Evolutionary conservation across 2,888 invertebrate species (phyloP).

Genomic region (Caenorhabditis macrosperma): DNA sequence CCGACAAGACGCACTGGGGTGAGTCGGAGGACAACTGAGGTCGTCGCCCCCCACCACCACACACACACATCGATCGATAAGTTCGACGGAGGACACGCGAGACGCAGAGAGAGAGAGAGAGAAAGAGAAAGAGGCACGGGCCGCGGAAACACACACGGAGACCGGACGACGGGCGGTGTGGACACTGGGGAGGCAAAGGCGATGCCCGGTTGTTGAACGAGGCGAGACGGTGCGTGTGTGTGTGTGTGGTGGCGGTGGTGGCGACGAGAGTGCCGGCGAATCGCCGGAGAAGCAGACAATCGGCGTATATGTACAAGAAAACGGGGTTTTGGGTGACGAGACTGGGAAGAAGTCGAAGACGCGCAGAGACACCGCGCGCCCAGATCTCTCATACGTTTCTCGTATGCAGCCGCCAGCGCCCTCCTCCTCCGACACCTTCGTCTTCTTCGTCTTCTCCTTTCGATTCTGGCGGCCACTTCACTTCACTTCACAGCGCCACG

Average conservation of each 20-base stretch:
- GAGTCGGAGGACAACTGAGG: not conserved
- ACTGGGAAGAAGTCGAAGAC: not conserved
- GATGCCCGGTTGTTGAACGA: no score
- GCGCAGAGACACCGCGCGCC: not conserved
- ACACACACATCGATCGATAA: not conserved
- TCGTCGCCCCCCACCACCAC: no score
- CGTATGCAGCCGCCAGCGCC: not conserved
- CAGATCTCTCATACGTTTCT: not conserved
- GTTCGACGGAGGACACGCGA: no score
- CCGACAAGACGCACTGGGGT: not conserved
- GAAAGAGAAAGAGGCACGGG: no score
- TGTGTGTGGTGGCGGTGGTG: no score
- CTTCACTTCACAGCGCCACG: not conserved
- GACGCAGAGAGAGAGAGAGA: conserved; percentile 17
- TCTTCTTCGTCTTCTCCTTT: not conserved
- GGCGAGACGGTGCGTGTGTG: no score
- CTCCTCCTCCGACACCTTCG: not conserved
- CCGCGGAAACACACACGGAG: not conserved
- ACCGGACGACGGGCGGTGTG: not conserved
- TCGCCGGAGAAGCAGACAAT: no score
- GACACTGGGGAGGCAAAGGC: not conserved
- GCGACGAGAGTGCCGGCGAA: no score
- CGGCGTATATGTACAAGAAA: conserved; percentile 5
- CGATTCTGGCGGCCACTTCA: no score
- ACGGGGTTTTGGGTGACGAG: no score